Percentiles rank a stretch among this genome's conserved stretches.
phyloP scores from a whole-genome alignment of 2,797 vertebrate genomes.

The Sandelia bainsii region DNA sequence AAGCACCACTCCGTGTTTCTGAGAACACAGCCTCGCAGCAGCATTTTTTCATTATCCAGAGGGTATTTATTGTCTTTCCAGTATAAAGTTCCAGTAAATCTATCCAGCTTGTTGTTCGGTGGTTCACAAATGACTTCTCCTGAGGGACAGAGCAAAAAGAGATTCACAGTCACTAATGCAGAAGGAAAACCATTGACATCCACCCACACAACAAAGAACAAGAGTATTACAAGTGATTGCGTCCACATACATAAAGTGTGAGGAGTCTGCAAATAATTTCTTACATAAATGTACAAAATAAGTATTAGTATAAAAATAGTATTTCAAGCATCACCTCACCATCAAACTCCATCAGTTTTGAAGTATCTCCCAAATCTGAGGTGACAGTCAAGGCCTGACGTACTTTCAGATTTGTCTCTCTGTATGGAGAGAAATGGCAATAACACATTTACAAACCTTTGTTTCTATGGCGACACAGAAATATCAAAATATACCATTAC shows the following conservation, averaged over 20 bases:
- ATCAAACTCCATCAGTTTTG: conserved; percentile 87
- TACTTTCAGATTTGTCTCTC: conserved; percentile 92
- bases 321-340: conserved; percentile 77
- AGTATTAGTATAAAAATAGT: no score
- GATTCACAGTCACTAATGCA: background rate
- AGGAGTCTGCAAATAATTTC: background rate
- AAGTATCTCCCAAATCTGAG: conserved; percentile 87
- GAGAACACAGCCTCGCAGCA: conserved; percentile 88
- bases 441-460: background rate
- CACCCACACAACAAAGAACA: background rate
- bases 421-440: conserved; percentile 44
- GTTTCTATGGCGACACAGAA: background rate
- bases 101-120: conserved; percentile 90
- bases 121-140: conserved; percentile 89
- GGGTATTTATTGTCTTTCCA: conserved; percentile 85
- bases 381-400: conserved; percentile 88
- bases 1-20: conserved; percentile 92
- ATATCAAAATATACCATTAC: background rate
- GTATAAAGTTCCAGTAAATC: conserved; percentile 85
- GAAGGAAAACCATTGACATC: background rate
- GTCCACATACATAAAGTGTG: background rate
- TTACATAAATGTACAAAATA: background rate
- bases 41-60: conserved; percentile 87
- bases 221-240: background rate
- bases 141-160: conserved; percentile 46